A percentile compares a stretch with the other conserved stretches of the same genome.
These are phyloP conservation scores for Tapirus indicus DNA, from an alignment of 2,797 vertebrate species.

Conservation along the genomic window DNA sequence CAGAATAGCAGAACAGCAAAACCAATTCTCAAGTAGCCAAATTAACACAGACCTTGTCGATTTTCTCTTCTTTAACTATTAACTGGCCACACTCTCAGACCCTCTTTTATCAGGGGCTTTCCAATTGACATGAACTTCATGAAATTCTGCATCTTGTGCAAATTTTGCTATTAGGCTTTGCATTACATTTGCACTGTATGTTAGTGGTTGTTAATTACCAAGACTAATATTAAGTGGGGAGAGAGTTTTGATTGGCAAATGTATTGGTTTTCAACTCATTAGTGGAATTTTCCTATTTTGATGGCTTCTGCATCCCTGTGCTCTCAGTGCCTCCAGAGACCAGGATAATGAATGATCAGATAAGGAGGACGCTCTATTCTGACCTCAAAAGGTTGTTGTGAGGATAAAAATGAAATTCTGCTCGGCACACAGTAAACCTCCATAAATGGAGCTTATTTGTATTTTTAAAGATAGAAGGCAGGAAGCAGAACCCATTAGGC, in stretches of 20 bases:
- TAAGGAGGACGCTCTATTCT: not conserved
- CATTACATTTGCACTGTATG: not conserved
- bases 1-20: not conserved
- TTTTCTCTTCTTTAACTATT: not conserved
- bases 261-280: not conserved
- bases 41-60: not conserved
- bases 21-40: not conserved
- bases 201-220: not conserved
- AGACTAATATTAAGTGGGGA: not conserved
- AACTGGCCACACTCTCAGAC: not conserved
- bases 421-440: not conserved
- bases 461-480: constrained; percentile 27
- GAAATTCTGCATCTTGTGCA: not conserved
- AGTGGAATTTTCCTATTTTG: not conserved
- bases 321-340: not conserved
- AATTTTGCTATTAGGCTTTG: not conserved
- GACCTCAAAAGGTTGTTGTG: not conserved
- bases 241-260: not conserved
- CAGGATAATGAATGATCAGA: not conserved
- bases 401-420: not conserved
- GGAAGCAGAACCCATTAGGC: not conserved
- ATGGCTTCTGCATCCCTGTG: not conserved
- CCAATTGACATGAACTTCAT: not conserved
- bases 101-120: not conserved
- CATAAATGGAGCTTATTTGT: not conserved